Evolutionary conservation across 2,113 vertebrate genomes (phyloP), one percentile per base, ranked within the genome.

Genomic region (Tetraodon nigroviridis): DNA sequence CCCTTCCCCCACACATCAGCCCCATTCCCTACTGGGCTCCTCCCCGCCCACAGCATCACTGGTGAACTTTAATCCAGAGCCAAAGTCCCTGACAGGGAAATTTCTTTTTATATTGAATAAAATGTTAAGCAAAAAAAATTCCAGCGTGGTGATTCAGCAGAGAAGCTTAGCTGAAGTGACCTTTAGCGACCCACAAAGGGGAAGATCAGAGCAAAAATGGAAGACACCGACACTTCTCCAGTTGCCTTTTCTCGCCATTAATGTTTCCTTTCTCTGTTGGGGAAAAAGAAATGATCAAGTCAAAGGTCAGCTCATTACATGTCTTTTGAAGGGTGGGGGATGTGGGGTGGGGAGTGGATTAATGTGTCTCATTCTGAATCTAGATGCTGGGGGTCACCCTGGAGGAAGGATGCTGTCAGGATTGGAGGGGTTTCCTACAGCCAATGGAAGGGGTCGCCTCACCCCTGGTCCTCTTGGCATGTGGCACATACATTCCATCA

Each of bases 401-500:
- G 75, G 79, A 79, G 76, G 7, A 40, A 27, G 58, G 59, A 64
- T 57, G 44, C 69, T 73, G 70, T 55, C 73, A 57, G 2, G 3
- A 21, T 2, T 17, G 12, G 21, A 12, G 14, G 61, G 59, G 65
- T 77, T 65, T 68, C 60, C 61, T 61, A 51, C 48, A 61, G 63
- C 69, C 55, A 65, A 59, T 54, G 73, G 85, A 77, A 69, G 18
- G 3, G 20, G 5, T 67, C 83, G 81, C 84, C 86, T 57, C 45
- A 24, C 22, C 59, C n/a, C n/a, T 71, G 75, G 79, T 84, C 76
- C 65, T 77, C 82, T 87, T 85, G 84, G 76, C 85, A 82, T 24
- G 47, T 51, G 70, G 67, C 50, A 69, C 76, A 81, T 84, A 84
- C 87, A 87, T 89, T 90, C 87, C 68, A 56, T 81, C 70, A 76